Evolutionary conservation across 2,797 vertebrate species (phyloP).

Genomic region (Pipistrellus pygmaeus): DNA sequence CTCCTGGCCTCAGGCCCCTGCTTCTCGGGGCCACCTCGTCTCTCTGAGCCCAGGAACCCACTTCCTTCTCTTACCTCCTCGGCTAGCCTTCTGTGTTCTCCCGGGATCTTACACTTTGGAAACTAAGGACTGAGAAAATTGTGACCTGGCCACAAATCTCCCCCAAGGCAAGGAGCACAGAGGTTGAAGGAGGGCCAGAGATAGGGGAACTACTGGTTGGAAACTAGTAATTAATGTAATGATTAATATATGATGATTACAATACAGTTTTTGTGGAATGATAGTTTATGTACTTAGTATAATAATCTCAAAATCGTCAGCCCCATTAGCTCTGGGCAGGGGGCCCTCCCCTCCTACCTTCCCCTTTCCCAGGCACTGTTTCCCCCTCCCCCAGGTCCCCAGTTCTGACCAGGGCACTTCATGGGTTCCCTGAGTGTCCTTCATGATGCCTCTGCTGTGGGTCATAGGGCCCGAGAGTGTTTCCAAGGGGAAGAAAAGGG

Average conservation of each 20-base stretch:
- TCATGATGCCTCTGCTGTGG: neutral
- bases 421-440: neutral
- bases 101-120: neutral
- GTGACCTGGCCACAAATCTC: neutral
- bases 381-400: neutral
- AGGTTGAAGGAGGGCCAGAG: neutral
- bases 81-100: neutral
- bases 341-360: neutral
- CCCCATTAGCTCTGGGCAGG: neutral
- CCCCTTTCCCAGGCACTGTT: neutral
- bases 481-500: neutral
- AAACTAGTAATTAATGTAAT: conserved; percentile 37
- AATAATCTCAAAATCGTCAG: conserved; percentile 32
- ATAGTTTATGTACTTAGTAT: neutral
- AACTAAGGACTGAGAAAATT: neutral
- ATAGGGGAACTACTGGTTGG: neutral
- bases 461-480: neutral
- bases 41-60: neutral
- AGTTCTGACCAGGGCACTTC: neutral
- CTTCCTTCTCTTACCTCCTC: neutral
- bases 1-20: neutral
- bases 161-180: neutral
- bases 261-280: neutral
- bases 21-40: neutral
- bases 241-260: neutral